phyloP scores from a whole-genome alignment of 1,140 invertebrate species.

The Lordiphosa stackelbergi region DNA sequence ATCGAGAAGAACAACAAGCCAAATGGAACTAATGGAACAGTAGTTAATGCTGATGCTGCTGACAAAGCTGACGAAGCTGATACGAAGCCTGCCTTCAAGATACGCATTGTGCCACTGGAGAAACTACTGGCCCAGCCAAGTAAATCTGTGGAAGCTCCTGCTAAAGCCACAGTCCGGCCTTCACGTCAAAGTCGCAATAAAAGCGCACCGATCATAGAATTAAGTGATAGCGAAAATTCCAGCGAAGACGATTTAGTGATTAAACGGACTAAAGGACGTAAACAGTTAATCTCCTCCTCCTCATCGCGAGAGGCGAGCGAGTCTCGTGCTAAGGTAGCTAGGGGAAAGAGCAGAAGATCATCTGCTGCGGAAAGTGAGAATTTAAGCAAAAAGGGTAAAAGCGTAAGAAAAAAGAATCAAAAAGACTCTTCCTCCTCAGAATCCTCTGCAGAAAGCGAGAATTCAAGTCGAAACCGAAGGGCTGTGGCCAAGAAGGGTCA shows the following conservation, averaged over 20 bases:
- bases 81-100: conserved; percentile 46
- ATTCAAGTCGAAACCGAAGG: background rate
- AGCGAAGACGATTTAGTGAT: conserved; percentile 9
- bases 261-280: too few relatives aligned
- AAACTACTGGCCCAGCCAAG: conserved; percentile 47
- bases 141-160: background rate
- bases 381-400: too few relatives aligned
- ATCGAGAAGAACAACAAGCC: conserved; percentile 3
- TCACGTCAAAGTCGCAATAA: conserved; percentile 30
- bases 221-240: conserved; percentile 42
- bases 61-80: conserved; percentile 9
- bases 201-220: conserved; percentile 52
- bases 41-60: conserved; percentile 8
- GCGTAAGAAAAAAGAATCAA: too few relatives aligned
- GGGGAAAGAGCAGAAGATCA: too few relatives aligned
- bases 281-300: background rate
- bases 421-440: background rate
- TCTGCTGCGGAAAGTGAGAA: background rate
- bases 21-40: conserved; percentile 13
- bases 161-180: conserved; percentile 9
- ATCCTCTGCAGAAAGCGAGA: background rate
- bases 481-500: background rate
- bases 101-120: conserved; percentile 68
- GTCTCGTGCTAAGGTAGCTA: background rate
- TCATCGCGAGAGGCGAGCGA: background rate